These are phyloP conservation scores for Acronicta psi DNA, from an alignment of 2,888 invertebrate genomes.

Conservation along the genomic window DNA sequence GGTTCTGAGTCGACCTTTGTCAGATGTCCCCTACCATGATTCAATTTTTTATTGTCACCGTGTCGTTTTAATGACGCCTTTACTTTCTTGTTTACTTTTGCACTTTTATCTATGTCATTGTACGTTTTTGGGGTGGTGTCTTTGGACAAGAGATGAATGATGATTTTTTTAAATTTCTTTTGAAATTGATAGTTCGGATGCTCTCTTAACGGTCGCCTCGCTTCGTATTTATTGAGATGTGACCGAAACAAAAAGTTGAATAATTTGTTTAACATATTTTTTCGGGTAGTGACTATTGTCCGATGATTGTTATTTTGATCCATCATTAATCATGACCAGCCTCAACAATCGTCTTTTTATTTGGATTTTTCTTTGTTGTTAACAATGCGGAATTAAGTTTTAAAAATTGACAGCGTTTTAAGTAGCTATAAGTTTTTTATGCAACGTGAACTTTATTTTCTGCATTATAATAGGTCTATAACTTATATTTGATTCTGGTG, in stretches of 20 bases:
- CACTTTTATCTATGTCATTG: slow-evolving; percentile 81
- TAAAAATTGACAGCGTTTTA: neutral
- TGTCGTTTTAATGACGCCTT: slow-evolving; percentile 83
- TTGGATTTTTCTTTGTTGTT: neutral
- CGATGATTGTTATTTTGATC: slow-evolving; percentile 38
- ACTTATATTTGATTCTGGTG: too few relatives aligned
- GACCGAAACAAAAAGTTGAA: slow-evolving; percentile 52
- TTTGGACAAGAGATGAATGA: slow-evolving; percentile 82
- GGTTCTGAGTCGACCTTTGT: slow-evolving; percentile 54
- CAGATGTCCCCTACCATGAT: slow-evolving; percentile 63
- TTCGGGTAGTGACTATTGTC: slow-evolving; percentile 40
- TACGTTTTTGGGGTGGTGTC: slow-evolving; percentile 76
- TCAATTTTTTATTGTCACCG: slow-evolving; percentile 70
- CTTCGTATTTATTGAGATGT: slow-evolving; percentile 63
- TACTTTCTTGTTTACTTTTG: slow-evolving; percentile 82
- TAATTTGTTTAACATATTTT: slow-evolving; percentile 72
- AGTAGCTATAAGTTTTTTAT: too few relatives aligned
- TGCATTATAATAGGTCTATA: too few relatives aligned
- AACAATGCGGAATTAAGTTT: slow-evolving; percentile 15
- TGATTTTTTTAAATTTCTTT: slow-evolving; percentile 65
- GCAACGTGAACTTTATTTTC: too few relatives aligned
- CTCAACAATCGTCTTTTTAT: slow-evolving; percentile 18
- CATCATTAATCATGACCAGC: slow-evolving; percentile 36
- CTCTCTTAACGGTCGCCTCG: slow-evolving; percentile 70
- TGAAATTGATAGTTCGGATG: slow-evolving; percentile 65